Percentiles rank a stretch among this genome's conserved stretches.
Evolutionary conservation across 2,888 invertebrate species (phyloP).

Genomic region (Sinotaia quadrata): DNA sequence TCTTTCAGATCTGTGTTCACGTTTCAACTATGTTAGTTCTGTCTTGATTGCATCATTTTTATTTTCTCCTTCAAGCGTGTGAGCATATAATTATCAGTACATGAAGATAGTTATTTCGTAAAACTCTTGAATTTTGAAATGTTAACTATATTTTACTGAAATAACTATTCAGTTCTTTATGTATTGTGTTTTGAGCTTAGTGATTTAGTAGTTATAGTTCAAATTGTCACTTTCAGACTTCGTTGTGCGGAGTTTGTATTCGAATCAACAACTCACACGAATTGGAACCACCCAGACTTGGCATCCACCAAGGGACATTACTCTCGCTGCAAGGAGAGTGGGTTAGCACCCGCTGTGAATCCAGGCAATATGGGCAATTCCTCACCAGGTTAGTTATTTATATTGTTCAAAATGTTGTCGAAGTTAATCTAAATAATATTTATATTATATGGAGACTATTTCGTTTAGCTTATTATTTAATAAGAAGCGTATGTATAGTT

Average conservation of each 20-base stretch:
- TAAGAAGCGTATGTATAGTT: no score
- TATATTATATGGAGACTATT: not conserved
- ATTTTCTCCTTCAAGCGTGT: no score
- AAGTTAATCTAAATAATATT: not conserved
- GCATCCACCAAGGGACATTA: slow-evolving; percentile 71
- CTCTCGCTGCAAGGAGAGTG: slow-evolving; percentile 76
- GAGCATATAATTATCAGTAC: no score
- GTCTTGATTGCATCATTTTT: no score
- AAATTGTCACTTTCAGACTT: slow-evolving; percentile 42
- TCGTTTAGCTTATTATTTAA: not conserved
- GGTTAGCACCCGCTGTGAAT: slow-evolving; percentile 77
- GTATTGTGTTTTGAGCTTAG: no score
- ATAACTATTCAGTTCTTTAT: no score
- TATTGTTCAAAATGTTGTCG: not conserved
- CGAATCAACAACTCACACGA: slow-evolving; percentile 72
- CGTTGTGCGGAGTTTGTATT: slow-evolving; percentile 70
- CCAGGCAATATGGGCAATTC: slow-evolving; percentile 76
- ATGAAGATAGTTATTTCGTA: no score
- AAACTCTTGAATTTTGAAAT: not conserved
- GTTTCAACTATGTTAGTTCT: no score
- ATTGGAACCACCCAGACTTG: slow-evolving; percentile 74
- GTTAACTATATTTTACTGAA: not conserved
- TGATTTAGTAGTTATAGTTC: no score
- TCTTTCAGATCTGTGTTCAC: no score
- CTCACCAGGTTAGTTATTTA: slow-evolving; percentile 70